These are phyloP conservation scores for Anadara kagoshimensis DNA, from an alignment of 1,140 invertebrate species.

Conservation along the genomic window DNA sequence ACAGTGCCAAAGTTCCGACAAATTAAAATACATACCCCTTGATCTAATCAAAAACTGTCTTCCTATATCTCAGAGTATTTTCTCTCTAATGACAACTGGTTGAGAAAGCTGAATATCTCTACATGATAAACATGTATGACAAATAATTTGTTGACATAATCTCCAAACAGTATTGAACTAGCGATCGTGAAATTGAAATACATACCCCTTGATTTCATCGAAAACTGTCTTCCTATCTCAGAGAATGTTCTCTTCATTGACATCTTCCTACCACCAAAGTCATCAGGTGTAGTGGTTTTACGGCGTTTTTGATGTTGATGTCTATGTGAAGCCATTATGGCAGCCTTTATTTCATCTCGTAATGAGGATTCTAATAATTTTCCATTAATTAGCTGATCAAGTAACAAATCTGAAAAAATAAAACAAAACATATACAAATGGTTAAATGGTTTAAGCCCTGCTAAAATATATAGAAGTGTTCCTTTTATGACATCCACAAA, in stretches of 20 bases:
- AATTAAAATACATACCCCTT: too few species aligned
- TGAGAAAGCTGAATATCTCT: too few species aligned
- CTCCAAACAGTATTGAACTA: too few species aligned
- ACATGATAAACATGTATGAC: too few species aligned
- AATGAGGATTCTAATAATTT: slow-evolving; percentile 58
- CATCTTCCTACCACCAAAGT: slow-evolving; percentile 40
- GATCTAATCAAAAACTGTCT: too few species aligned
- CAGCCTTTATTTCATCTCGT: slow-evolving; percentile 50
- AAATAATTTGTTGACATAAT: too few species aligned
- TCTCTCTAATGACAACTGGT: too few species aligned
- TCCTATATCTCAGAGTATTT: too few species aligned
- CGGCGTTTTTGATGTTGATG: slow-evolving; percentile 64
- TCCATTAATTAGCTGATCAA: slow-evolving; percentile 60
- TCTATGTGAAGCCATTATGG: slow-evolving; percentile 54
- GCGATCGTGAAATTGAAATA: neutral
- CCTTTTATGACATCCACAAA: too few species aligned
- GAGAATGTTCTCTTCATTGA: slow-evolving; percentile 62
- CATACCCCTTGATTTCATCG: slow-evolving; percentile 14
- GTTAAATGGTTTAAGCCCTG: too few species aligned
- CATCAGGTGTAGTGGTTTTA: slow-evolving; percentile 39
- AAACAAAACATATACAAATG: neutral
- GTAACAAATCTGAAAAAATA: slow-evolving; percentile 56
- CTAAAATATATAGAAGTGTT: too few species aligned
- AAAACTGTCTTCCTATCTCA: slow-evolving; percentile 26
- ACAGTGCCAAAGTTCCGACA: too few species aligned